Evolutionary conservation across 2,113 vertebrate species (phyloP), one percentile per base, ranked within the genome.

Genomic region (Pseudopipra pipra): DNA sequence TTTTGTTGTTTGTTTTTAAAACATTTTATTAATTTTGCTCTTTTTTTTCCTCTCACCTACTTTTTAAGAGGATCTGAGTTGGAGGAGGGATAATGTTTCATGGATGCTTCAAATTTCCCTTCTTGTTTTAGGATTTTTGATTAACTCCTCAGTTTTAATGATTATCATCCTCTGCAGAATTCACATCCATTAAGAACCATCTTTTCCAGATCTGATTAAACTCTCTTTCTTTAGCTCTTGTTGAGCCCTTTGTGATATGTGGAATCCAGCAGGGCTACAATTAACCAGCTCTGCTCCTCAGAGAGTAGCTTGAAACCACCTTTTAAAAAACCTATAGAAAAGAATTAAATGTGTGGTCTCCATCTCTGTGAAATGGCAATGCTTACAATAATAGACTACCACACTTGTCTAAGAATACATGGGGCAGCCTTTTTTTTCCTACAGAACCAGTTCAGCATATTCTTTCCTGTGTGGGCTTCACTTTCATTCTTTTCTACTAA

Each of bases 61-160:
- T 96, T 94, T 78, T 78, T 44, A 58, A 81, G 39, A 75, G 10
- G 39, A 44, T 75, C 47, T 70, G 56, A 66, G 43, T 62, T 89
- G 56, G 54, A 94, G 39, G 25, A 73, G 11, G 24, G 54, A 65
- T 77, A 66, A 78, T 30, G 31, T 94, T 97, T 96, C 35, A 2
- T 94, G 67, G 52, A 89, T 93, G 76, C 84, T 89, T 96, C 85
- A 86, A 61, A 84, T 93, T 92, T 91, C 59, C 24, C 51, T 93
- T 93, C 72, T 89, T 95, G 85, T 95, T 95, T 94, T 90, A 94
- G 87, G 95, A 61, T 93, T 97, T 97, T 95, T 95, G 75, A 97
- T 97, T 93, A 97, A 96, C 95, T 96, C 73, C 93, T 97, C 92
- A 95, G 66, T 92, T 96, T 97, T 97, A 97, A 97, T 96, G 95